These are phyloP conservation scores for Himalopsyche kuldschensis DNA, from an alignment of 2,888 invertebrate species.

Conservation along the genomic window DNA sequence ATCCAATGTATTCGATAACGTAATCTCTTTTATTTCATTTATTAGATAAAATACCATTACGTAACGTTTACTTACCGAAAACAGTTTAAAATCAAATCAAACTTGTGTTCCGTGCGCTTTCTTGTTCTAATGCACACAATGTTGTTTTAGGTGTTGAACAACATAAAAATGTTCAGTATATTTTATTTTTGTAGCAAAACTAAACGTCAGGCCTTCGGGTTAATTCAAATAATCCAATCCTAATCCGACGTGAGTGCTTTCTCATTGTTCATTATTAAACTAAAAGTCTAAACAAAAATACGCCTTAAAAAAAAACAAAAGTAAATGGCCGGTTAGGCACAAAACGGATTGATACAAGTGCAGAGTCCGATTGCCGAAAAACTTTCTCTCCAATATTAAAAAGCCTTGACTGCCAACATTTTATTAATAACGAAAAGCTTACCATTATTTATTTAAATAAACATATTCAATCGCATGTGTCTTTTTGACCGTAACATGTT, in stretches of 20 bases:
- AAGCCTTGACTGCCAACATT: not conserved
- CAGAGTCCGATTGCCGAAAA: not conserved
- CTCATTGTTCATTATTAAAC: constrained; percentile 9
- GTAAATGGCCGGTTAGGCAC: not conserved
- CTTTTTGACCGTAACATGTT: too few relatives aligned
- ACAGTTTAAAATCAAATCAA: too few relatives aligned
- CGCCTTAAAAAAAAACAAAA: constrained; percentile 5
- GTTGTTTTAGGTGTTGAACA: not conserved
- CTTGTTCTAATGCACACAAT: not conserved
- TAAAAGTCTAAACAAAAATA: constrained; percentile 26
- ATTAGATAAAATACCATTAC: too few relatives aligned
- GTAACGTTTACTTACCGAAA: too few relatives aligned
- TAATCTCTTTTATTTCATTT: too few relatives aligned
- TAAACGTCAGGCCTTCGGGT: not conserved
- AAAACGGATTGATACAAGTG: not conserved
- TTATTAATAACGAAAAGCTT: not conserved
- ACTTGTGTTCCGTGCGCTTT: not conserved
- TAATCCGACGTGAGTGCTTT: not conserved
- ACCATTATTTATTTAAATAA: too few relatives aligned
- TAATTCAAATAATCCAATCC: not conserved
- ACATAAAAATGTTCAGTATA: not conserved
- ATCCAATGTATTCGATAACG: too few relatives aligned
- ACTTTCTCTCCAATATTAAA: not conserved
- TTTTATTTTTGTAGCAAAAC: not conserved
- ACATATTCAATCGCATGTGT: too few relatives aligned